Evolutionary conservation across 2,888 invertebrate species (phyloP).

Genomic region (Diploptera punctata): DNA sequence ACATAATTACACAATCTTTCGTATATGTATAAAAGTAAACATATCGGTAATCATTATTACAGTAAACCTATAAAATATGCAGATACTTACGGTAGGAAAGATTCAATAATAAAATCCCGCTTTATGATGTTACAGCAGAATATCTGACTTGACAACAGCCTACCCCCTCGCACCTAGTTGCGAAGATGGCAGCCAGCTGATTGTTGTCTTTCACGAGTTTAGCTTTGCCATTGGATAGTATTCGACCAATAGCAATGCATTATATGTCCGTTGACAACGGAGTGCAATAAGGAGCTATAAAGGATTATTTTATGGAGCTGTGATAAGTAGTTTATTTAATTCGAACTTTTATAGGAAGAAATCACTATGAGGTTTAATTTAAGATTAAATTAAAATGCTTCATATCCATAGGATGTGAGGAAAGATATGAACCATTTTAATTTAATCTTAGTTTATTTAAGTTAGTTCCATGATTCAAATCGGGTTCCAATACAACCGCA

Average conservation of each 20-base stretch:
- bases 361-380: too few species aligned
- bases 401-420: too few species aligned
- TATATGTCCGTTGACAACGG: too few species aligned
- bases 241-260: constrained; percentile 26
- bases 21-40: not conserved
- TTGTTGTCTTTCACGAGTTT: constrained; percentile 30
- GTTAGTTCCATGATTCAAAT: too few species aligned
- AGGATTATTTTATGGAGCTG: too few species aligned
- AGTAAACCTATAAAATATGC: not conserved
- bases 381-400: too few species aligned
- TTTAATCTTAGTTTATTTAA: too few species aligned
- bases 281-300: too few species aligned
- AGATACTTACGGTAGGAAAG: not conserved
- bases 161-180: constrained; percentile 17
- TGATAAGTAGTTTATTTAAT: too few species aligned
- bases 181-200: constrained; percentile 36
- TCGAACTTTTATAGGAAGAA: too few species aligned
- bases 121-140: not conserved
- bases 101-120: not conserved
- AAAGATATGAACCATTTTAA: too few species aligned
- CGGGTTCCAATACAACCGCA: too few species aligned
- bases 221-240: constrained; percentile 27
- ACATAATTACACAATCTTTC: not conserved
- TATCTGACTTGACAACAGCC: constrained; percentile 26
- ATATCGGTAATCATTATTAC: not conserved